A percentile compares a stretch with the other conserved stretches of the same genome.
Evolutionary conservation across 2,888 invertebrate genomes (phyloP).

Genomic region (Yponomeuta malinellus): DNA sequence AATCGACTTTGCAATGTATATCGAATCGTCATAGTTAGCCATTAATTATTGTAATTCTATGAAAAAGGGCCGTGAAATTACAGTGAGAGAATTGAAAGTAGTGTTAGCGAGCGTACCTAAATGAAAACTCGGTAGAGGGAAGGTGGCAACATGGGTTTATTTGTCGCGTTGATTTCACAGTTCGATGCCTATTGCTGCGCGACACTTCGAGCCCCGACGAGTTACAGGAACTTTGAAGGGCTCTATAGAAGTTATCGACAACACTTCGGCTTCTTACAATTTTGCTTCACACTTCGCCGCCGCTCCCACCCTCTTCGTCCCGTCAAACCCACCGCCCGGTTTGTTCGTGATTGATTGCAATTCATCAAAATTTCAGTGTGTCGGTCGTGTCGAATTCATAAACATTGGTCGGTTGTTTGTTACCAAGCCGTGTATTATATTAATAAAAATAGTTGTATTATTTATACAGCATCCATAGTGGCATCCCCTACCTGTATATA

Average conservation of each 20-base stretch:
- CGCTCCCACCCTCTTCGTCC: neutral
- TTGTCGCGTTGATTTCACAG: conserved; percentile 41
- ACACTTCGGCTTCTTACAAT: conserved; percentile 29
- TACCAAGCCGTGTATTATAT: too few relatives aligned
- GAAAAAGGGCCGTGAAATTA: neutral
- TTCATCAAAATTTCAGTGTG: too few relatives aligned
- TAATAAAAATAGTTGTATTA: too few relatives aligned
- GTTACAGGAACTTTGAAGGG: conserved; percentile 43
- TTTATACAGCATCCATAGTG: too few relatives aligned
- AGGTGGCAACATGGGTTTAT: neutral
- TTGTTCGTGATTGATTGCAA: neutral
- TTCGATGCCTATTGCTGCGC: conserved; percentile 40
- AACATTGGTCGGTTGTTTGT: too few relatives aligned
- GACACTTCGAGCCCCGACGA: conserved; percentile 19
- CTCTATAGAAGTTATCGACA: conserved; percentile 45
- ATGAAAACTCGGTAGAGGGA: neutral
- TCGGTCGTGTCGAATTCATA: too few relatives aligned
- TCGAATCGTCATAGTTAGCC: too few relatives aligned
- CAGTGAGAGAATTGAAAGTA: neutral
- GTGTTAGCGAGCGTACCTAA: neutral
- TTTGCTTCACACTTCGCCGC: neutral
- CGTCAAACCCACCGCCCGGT: neutral
- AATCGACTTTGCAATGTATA: too few relatives aligned
- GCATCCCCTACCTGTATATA: too few relatives aligned
- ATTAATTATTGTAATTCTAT: too few relatives aligned